These are phyloP conservation scores for Orycteropus afer DNA, from an alignment of 2,113 vertebrate genomes.

Conservation along the genomic window DNA sequence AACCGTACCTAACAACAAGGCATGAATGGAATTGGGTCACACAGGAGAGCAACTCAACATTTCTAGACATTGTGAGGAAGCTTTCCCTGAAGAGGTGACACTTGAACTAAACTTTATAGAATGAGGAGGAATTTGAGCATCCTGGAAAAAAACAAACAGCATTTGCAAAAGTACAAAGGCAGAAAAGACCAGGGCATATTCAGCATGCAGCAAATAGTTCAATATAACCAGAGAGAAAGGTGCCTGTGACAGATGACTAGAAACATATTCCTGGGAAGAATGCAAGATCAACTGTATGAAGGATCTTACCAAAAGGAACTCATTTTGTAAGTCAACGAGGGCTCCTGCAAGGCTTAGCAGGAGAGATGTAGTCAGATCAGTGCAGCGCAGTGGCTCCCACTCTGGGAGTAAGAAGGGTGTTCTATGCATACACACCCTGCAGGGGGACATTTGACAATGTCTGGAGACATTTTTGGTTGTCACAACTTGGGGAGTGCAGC, in stretches of 20 bases:
- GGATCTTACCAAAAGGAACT: no score
- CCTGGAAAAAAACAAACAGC: neutral
- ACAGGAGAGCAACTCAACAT: neutral
- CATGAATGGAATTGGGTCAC: no score
- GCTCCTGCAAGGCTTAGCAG: neutral
- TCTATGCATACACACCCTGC: neutral
- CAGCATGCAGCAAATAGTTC: neutral
- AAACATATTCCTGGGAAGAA: neutral
- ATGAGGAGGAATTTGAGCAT: no score
- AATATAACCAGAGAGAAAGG: neutral
- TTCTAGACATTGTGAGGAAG: neutral
- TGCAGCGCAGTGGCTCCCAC: neutral
- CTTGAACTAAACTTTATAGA: neutral
- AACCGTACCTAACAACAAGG: neutral
- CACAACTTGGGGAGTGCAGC: no score
- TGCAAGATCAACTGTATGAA: fast-evolving
- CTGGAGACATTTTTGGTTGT: no score
- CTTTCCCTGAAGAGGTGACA: neutral
- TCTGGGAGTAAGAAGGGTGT: neutral
- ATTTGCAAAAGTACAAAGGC: neutral
- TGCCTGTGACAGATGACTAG: neutral
- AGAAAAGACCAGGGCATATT: neutral
- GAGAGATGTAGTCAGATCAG: neutral
- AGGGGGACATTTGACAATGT: no score
- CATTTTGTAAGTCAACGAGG: fast-evolving